Evolutionary conservation across 2,888 invertebrate species (phyloP).

Genomic region (Salpingus planirostris): DNA sequence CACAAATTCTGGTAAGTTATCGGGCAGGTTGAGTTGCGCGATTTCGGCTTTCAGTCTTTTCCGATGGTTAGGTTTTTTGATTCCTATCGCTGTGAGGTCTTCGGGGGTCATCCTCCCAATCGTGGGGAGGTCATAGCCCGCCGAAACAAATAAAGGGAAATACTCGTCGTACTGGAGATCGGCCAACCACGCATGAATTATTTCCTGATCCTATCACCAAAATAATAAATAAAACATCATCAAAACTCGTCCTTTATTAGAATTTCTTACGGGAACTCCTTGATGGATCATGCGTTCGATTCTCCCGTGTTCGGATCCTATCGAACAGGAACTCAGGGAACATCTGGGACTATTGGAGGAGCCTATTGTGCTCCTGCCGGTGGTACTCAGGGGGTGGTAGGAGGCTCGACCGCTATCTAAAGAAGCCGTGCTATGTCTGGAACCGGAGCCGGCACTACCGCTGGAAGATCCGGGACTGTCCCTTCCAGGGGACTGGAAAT

Average conservation of each 20-base stretch:
- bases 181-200: conserved; percentile 89
- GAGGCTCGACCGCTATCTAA: conserved; percentile 90
- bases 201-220: conserved; percentile 76
- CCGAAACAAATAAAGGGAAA: conserved; percentile 82
- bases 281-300: conserved; percentile 70
- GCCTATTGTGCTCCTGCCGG: conserved; percentile 41
- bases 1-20: conserved; percentile 91
- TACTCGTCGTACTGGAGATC: conserved; percentile 94
- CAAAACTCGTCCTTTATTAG: neutral
- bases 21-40: conserved; percentile 85
- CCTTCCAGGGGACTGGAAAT: conserved; percentile 75
- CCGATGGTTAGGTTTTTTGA: conserved; percentile 95
- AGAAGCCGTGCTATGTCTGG: conserved; percentile 81
- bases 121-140: conserved; percentile 96
- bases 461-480: conserved; percentile 87
- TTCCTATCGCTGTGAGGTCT: conserved; percentile 79
- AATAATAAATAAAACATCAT: conserved; percentile 1
- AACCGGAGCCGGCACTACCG: conserved; percentile 79
- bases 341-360: conserved; percentile 56
- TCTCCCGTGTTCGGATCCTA: conserved; percentile 58
- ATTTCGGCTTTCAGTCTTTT: conserved; percentile 95
- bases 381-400: conserved; percentile 52
- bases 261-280: conserved; percentile 50
- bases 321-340: conserved; percentile 68
- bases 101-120: conserved; percentile 99